Evolutionary conservation across 2,113 vertebrate genomes (phyloP), one percentile per base, ranked within the genome.

Genomic region (Atherinomorus stipes): DNA sequence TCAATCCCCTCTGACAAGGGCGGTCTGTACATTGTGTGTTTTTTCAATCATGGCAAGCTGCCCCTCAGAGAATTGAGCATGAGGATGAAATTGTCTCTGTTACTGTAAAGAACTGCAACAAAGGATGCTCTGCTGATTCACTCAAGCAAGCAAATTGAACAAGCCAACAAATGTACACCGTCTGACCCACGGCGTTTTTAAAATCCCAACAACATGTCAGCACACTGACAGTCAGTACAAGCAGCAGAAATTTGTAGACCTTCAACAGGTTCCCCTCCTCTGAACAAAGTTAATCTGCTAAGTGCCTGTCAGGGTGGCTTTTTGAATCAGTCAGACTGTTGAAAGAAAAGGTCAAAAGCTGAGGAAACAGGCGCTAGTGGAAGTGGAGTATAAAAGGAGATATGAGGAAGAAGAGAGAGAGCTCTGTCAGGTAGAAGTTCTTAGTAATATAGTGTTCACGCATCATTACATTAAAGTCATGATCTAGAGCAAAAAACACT

Each of bases 81-180:
- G 75, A 78, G 72, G 83, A 85, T 64, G 76, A 86, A 81, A 83
- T 74, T 81, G 85, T 88, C 87, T 78, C n/a, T 63, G 66, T 85
- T 89, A 85, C 78, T 6, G 76, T 25, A 72, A 76, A 73, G 72
- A 75, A 51, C 76, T 15, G 13, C 66, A 76, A 37, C 62, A 34
- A 50, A 57, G 50, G 78, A 83, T 78, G 62, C 74, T 76, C 80
- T 28, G 25, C 70, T 26, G 77, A 77, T 79, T 79, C 72, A 60
- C 79, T 71, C 74, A 61, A 83, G 88, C 82, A 88, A 89, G 84
- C 86, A 89, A 78, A 84, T 53, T 68, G 47, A 18, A 76, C 64
- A 28, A 88, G 85, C 86, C 78, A 89, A 88, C 84, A 87, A 86
- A 86, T 75, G 73, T 78, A 84, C 78, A 54, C 38, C 51, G n/a